phyloP scores from a whole-genome alignment of 1,140 invertebrate genomes.

The Philopotamus ludificatus region DNA sequence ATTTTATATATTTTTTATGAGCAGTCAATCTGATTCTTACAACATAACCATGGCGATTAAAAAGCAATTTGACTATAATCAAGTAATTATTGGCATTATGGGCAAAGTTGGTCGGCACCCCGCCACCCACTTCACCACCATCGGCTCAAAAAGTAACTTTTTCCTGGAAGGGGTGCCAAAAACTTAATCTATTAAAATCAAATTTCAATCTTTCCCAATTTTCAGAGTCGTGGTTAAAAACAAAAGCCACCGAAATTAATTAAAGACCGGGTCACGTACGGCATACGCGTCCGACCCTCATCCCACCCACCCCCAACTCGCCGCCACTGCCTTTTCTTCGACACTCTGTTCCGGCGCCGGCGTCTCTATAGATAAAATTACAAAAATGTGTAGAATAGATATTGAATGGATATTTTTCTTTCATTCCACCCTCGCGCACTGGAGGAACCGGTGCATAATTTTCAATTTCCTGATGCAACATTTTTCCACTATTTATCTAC shows the following conservation, averaged over 20 bases:
- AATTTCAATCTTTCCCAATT: slow-evolving; percentile 28
- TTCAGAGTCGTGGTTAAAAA: slow-evolving; percentile 18
- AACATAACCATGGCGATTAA: too few species aligned
- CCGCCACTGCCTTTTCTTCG: neutral
- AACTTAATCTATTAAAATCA: slow-evolving; percentile 20
- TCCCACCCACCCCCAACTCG: neutral
- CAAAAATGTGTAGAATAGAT: neutral
- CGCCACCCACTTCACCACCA: too few species aligned
- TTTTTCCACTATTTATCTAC: too few species aligned
- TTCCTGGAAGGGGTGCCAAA: neutral
- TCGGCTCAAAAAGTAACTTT: too few species aligned
- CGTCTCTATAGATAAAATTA: neutral
- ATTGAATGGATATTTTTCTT: neutral
- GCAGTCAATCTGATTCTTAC: too few species aligned
- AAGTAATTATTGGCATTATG: neutral
- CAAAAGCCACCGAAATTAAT: slow-evolving; percentile 29
- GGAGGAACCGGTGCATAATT: neutral
- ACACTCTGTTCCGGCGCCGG: neutral
- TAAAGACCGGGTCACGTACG: slow-evolving; percentile 23
- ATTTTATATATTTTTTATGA: too few species aligned
- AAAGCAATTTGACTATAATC: neutral
- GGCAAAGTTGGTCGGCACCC: neutral
- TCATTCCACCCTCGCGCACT: neutral
- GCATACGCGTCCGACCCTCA: slow-evolving; percentile 1
- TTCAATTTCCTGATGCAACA: neutral